Base-by-base conservation (phyloP, 1,140 invertebrate genomes). In the Scaptomyza hsui region DNA sequence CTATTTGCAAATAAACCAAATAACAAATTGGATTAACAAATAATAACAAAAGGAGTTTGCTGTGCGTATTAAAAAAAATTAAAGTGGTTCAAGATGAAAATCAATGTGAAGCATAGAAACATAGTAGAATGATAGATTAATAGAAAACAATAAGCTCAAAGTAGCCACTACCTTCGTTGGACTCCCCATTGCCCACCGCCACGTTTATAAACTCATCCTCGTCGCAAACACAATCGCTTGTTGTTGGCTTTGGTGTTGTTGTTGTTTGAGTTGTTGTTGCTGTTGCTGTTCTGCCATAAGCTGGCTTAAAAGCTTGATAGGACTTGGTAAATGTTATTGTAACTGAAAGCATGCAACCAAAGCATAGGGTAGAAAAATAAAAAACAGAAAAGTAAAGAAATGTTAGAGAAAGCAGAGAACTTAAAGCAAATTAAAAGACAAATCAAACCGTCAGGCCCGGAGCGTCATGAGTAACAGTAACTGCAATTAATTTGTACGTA, bases 401-500 rank as follows among this genome's bases (percentile, higher is more conserved):
- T 12, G 44, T 57, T 49, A 74, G 1, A 56, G 21, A 73, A 48
- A 59, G 39, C 37, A 70, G 65, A 57, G 42, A 71, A 73, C 61
- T 72, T 64, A 73, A 63, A 59, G 45, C 63, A 69, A 73, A 65
- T 70, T 73, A 61, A 63, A 70, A 64, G 55, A 57, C 39, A 67
- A 62, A 85, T 71, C 52, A 65, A 71, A 65, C 52, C 44, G 60
- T 56, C 67, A 42, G 24, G 35, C 13, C n/a, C 13, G 56, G 52
- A 67, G 64, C 57, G 49, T 74, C 77, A 74, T 51, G 67, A 56
- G 70, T 61, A 65, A 63, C 63, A 57, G 53, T 65, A 70, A 56
- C 47, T 77, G 77, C 64, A 75, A 86, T 85, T 85, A 80, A 86
- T 85, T 86, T 86, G 71, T 73, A 80, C 76, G 72, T 72, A 72